Evolutionary conservation across 1,140 invertebrate species (phyloP), one percentile per base, ranked within the genome.

Genomic region (Sesamia nonagrioides): DNA sequence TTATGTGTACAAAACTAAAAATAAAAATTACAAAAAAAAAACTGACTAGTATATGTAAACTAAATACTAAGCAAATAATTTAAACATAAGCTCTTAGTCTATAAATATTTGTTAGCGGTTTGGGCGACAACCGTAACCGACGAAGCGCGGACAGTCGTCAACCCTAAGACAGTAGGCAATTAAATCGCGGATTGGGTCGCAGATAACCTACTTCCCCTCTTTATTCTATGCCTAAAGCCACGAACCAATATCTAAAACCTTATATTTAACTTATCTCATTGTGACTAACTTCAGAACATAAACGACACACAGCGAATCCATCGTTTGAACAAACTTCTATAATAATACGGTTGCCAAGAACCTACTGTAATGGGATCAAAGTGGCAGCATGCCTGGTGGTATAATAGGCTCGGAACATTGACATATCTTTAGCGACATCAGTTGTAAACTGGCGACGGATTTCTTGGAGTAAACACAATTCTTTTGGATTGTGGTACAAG

Each of bases 341-440:
- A 66, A 66, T 74, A 60, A 74, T 60, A 45, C 56, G 37, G 6
- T 27, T 27, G 72, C 54, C 56, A n/a, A 61, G 37, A 45, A 60
- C 17, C 35, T 73, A 56, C 52, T 2, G 21, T 74, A 74, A 60
- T 74, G 72, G 72, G 11, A 60, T 74, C 73, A 75, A 52, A 63
- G 63, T 69, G 66, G 66, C 66, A 15, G 66, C 42, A 11, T 50
- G 8, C n/a, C 4, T 18, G 18, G 33, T 50, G 42, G 35, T 74
- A 48, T 61, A 50, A 60, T 60, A 17, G 73, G 37, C 63, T 72
- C 60, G 48, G 40, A 71, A 78, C 33, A 56, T 60, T 79, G 83
- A 84, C 82, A 42, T 84, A 84, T 84, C 83, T 71, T 78, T 76
- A 75, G 40, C 82, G 83, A 75, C 82, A 86, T 84, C 83, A 80